These are phyloP conservation scores for Caenorhabditis sp. DNA, from an alignment of 2,888 invertebrate species.

Conservation along the genomic window DNA sequence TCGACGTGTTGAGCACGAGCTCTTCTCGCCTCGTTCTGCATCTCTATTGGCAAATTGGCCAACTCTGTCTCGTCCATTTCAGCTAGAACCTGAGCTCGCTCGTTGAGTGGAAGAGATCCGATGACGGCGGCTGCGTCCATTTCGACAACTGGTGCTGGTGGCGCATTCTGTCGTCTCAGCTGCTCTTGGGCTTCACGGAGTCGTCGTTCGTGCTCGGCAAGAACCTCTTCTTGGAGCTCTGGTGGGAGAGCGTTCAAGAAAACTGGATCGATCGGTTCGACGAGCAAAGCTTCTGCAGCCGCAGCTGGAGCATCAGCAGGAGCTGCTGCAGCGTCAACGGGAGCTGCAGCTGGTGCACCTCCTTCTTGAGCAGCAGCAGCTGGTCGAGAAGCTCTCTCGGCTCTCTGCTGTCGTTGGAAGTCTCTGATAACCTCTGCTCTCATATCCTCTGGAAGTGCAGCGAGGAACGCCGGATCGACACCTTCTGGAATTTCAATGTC, in stretches of 20 bases:
- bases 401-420: conserved; percentile 87
- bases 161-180: too few relatives aligned
- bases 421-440: conserved; percentile 91
- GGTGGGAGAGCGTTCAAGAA: too few relatives aligned
- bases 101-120: too few relatives aligned
- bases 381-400: conserved; percentile 65
- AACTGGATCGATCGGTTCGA: conserved; percentile 88
- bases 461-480: conserved; percentile 93
- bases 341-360: conserved; percentile 49
- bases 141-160: too few relatives aligned
- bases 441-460: conserved; percentile 92
- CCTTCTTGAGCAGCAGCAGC: conserved; percentile 57
- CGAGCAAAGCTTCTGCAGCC: conserved; percentile 52
- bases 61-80: too few relatives aligned
- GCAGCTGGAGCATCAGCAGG: conserved; percentile 43
- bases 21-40: conserved; percentile 72
- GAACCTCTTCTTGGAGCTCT: too few relatives aligned
- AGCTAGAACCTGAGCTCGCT: too few relatives aligned
- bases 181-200: too few relatives aligned
- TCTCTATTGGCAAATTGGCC: conserved; percentile 84
- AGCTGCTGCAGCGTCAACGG: too few relatives aligned
- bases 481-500: conserved; percentile 87
- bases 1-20: conserved; percentile 50
- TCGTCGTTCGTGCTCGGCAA: too few relatives aligned
- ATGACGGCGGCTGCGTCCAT: too few relatives aligned